phyloP scores from a whole-genome alignment of 2,888 invertebrate genomes.

The Spodoptera picta region DNA sequence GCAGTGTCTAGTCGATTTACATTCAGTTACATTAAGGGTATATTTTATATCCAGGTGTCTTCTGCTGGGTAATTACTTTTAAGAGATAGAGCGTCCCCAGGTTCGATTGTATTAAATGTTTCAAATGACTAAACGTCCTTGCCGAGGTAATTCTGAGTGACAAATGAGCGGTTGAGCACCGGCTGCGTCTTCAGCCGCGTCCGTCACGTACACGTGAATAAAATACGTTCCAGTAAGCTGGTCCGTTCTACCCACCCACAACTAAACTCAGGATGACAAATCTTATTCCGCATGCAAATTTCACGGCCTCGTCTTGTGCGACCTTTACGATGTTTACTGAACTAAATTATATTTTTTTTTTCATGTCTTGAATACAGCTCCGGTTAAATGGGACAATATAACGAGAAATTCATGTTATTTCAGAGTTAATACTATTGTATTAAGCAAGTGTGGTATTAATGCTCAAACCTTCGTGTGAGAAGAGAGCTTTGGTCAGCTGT shows the following conservation, averaged over 20 bases:
- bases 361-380: constrained; percentile 38
- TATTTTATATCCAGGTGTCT: constrained; percentile 11
- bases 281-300: constrained; percentile 80
- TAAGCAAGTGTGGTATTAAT: too few relatives aligned
- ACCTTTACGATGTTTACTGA: constrained; percentile 66
- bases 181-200: constrained; percentile 70
- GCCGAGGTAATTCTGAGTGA: constrained; percentile 75
- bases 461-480: too few relatives aligned
- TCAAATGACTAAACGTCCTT: constrained; percentile 67
- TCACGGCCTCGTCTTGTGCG: constrained; percentile 64
- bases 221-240: constrained; percentile 74
- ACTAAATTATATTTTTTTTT: constrained; percentile 62
- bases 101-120: constrained; percentile 67
- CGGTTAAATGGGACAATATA: constrained; percentile 28
- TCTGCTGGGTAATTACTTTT: constrained; percentile 20
- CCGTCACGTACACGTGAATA: constrained; percentile 81
- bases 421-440: background rate
- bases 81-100: constrained; percentile 31
- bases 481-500: too few relatives aligned
- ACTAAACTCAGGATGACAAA: constrained; percentile 74
- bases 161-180: constrained; percentile 79
- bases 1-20: constrained; percentile 5
- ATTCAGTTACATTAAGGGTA: constrained; percentile 37
- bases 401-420: background rate
- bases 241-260: constrained; percentile 61